Evolutionary conservation across 2,888 invertebrate species (phyloP).

Genomic region (Yponomeuta cagnagella): DNA sequence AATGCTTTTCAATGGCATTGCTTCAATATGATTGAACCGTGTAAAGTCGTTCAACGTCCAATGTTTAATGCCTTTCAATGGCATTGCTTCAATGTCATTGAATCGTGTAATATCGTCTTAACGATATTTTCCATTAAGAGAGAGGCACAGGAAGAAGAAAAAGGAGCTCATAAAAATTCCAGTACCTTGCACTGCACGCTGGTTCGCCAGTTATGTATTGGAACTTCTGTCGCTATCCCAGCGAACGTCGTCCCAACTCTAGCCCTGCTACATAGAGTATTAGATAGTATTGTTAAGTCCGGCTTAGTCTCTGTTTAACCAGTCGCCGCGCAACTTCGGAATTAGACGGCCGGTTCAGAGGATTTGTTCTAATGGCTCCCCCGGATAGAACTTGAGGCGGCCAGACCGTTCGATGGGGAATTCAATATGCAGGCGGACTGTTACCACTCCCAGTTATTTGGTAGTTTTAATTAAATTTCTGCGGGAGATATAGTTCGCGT

Average conservation of each 20-base stretch:
- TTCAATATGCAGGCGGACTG: constrained; percentile 10
- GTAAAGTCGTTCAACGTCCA: too few relatives aligned
- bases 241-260: neutral
- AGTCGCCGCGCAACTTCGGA: constrained; percentile 9
- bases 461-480: constrained; percentile 18
- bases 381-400: constrained; percentile 9
- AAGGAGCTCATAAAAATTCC: too few relatives aligned
- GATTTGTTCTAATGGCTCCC: constrained; percentile 13
- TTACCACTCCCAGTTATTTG: neutral
- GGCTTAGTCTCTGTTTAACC: constrained; percentile 13
- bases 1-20: too few relatives aligned
- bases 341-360: constrained; percentile 3
- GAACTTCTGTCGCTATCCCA: neutral
- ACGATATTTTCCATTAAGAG: too few relatives aligned
- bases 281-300: constrained; percentile 8
- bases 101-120: too few relatives aligned
- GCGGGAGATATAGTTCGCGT: neutral
- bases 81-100: too few relatives aligned
- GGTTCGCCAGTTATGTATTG: neutral
- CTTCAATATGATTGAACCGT: too few relatives aligned
- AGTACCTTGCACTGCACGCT: too few relatives aligned
- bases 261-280: constrained; percentile 17
- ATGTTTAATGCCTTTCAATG: too few relatives aligned
- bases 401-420: constrained; percentile 8
- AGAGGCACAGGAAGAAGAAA: too few relatives aligned